phyloP scores from a whole-genome alignment of 64 coral and sea anemone genomes.

The Trachythela sp. region DNA sequence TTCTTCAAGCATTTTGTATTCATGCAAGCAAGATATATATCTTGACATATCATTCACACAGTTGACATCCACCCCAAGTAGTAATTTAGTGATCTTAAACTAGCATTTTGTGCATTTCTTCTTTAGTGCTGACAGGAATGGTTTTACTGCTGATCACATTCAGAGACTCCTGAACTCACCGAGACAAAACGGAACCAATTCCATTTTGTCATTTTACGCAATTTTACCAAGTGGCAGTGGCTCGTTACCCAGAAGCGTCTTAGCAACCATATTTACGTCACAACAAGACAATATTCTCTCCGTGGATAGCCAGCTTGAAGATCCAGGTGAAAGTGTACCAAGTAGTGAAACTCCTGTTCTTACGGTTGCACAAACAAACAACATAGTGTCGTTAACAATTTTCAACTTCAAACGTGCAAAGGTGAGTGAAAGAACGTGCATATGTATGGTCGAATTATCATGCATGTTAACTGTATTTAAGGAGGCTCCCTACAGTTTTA shows the following conservation, averaged over 20 bases:
- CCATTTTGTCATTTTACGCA: background rate
- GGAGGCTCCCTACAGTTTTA: too few species aligned
- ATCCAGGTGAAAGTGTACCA: background rate
- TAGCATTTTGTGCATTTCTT: background rate
- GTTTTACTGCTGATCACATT: background rate
- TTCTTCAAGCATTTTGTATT: background rate
- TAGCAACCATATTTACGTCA: background rate
- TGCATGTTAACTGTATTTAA: background rate
- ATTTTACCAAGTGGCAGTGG: background rate
- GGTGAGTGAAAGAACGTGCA: background rate
- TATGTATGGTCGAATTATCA: background rate
- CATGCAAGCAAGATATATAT: too few species aligned
- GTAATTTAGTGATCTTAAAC: too few species aligned
- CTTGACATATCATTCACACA: too few species aligned
- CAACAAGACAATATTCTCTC: background rate
- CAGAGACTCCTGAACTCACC: background rate
- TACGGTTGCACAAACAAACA: background rate
- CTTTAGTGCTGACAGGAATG: background rate
- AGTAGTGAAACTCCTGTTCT: background rate
- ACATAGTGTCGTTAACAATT: background rate
- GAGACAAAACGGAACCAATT: background rate
- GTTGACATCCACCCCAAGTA: too few species aligned
- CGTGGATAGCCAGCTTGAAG: background rate
- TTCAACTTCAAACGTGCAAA: background rate
- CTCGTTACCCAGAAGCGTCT: background rate